A percentile compares a stretch with the other conserved stretches of the same genome.
Evolutionary conservation across 2,113 vertebrate species (phyloP).

Genomic region (Tiliqua scincoides): DNA sequence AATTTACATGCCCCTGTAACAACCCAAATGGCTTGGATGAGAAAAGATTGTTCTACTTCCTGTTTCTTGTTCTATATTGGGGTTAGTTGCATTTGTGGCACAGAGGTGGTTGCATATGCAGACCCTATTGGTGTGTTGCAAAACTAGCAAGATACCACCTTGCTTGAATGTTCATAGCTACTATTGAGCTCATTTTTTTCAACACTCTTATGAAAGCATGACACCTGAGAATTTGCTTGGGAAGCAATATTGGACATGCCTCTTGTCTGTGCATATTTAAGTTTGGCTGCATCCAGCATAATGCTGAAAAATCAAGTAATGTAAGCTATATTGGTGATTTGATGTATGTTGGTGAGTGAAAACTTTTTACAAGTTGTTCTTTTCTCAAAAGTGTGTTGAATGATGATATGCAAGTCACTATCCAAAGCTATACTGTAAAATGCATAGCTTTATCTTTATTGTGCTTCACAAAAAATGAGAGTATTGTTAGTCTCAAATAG

Average conservation of each 20-base stretch:
- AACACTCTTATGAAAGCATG: background rate
- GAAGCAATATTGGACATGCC: background rate
- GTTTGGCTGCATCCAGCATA: background rate
- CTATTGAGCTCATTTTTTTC: background rate
- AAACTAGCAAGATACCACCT: background rate
- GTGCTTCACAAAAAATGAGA: background rate
- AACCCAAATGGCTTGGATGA: background rate
- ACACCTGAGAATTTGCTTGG: background rate
- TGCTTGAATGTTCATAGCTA: background rate
- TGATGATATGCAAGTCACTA: background rate
- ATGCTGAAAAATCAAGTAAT: background rate
- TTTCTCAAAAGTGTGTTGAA: background rate
- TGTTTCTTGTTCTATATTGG: background rate
- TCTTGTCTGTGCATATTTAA: background rate
- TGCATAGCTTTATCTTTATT: background rate
- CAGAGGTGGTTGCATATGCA: background rate
- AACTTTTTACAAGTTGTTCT: background rate
- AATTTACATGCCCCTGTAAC: background rate
- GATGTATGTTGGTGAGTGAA: background rate
- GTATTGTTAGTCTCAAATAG: background rate
- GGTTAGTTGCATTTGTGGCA: too few relatives aligned
- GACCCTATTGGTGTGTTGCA: background rate
- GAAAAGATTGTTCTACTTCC: background rate
- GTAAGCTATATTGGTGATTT: background rate
- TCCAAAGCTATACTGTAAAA: background rate